These are phyloP conservation scores for Margarornis squamiger DNA, from an alignment of 2,797 vertebrate species.

Conservation along the genomic window DNA sequence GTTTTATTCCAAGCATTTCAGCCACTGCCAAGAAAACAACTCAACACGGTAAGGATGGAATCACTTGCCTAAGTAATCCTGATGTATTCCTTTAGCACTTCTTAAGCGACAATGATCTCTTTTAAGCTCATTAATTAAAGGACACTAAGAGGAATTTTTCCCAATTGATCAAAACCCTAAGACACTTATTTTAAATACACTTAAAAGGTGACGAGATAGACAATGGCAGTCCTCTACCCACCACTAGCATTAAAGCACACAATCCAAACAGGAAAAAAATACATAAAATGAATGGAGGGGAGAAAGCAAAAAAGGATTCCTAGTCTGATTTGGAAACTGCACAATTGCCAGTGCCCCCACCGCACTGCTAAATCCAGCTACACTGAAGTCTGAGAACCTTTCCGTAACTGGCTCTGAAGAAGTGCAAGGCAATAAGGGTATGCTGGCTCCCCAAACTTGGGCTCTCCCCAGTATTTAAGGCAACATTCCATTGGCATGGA, in stretches of 20 bases:
- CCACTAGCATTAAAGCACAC: background rate
- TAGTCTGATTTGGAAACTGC: constrained; percentile 72
- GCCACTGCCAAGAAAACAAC: constrained; percentile 72
- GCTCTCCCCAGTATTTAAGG: background rate
- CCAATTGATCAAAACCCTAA: constrained; percentile 77
- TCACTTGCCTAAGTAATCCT: constrained; percentile 78
- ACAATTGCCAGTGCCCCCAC: constrained; percentile 73
- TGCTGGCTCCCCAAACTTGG: background rate
- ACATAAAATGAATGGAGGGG: background rate
- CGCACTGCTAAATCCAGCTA: constrained; percentile 75
- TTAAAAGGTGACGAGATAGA: constrained; percentile 71
- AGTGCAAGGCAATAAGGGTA: constrained; percentile 54
- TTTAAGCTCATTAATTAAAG: constrained; percentile 85
- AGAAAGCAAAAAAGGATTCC: background rate
- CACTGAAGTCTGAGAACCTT: constrained; percentile 73
- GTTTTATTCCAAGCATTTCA: constrained; percentile 75
- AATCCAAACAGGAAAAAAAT: background rate
- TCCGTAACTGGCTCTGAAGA: constrained; percentile 73
- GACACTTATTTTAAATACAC: constrained; percentile 70
- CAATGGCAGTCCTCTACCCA: constrained; percentile 34
- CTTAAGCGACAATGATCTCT: constrained; percentile 78
- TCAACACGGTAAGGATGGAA: constrained; percentile 66
- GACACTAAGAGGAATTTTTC: constrained; percentile 79
- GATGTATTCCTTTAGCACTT: constrained; percentile 78
- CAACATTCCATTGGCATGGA: background rate